These are phyloP conservation scores for Drosophila pseudotakahashii DNA, from an alignment of 2,888 invertebrate species.

Conservation along the genomic window DNA sequence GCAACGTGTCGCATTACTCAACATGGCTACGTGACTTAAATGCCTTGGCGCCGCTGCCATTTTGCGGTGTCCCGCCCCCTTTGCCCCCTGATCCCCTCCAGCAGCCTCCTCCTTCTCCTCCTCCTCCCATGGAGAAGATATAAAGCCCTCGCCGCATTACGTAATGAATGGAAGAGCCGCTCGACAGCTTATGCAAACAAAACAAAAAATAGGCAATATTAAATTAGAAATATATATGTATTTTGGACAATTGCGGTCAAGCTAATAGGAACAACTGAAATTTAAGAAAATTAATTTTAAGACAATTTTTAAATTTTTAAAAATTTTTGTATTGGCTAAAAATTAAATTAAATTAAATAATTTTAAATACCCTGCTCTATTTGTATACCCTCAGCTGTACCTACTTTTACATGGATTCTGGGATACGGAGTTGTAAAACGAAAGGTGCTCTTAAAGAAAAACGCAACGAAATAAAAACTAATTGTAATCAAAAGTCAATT, in stretches of 20 bases:
- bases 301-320: too few relatives aligned
- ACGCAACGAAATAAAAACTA: slow-evolving; percentile 17
- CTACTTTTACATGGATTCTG: background rate
- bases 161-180: slow-evolving; percentile 66
- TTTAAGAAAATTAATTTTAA: too few relatives aligned
- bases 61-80: slow-evolving; percentile 50
- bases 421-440: background rate
- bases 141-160: slow-evolving; percentile 65
- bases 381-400: background rate
- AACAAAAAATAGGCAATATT: slow-evolving; percentile 21
- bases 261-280: background rate
- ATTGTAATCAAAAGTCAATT: slow-evolving; percentile 15
- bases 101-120: slow-evolving; percentile 6
- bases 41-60: slow-evolving; percentile 61
- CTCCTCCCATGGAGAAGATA: slow-evolving; percentile 33
- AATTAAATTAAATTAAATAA: background rate
- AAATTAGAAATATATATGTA: background rate
- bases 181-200: slow-evolving; percentile 62
- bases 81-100: slow-evolving; percentile 8
- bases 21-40: slow-evolving; percentile 79
- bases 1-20: slow-evolving; percentile 80
- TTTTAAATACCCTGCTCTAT: background rate
- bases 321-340: too few relatives aligned
- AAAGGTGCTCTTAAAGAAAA: background rate
- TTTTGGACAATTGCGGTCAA: background rate